Evolutionary conservation across 2,888 invertebrate genomes (phyloP).

Genomic region (Cephalotes varians): DNA sequence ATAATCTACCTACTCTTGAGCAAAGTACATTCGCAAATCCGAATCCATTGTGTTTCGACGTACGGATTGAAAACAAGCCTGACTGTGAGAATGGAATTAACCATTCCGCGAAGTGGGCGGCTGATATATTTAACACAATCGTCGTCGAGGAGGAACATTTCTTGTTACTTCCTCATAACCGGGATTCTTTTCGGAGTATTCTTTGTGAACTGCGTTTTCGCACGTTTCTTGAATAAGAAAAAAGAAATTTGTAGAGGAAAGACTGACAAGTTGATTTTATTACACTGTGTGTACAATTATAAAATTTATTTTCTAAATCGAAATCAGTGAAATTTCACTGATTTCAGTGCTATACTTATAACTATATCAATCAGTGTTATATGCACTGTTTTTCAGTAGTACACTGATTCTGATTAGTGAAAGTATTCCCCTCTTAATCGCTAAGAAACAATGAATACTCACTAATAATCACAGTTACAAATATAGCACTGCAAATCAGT

Average conservation of each 20-base stretch:
- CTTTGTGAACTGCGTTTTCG: neutral
- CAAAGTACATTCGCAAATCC: neutral
- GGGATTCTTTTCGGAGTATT: constrained; percentile 50
- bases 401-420: too few relatives aligned
- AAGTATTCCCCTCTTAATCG: too few relatives aligned
- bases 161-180: constrained; percentile 1
- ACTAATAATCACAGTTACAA: too few relatives aligned
- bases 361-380: too few relatives aligned
- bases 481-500: too few relatives aligned
- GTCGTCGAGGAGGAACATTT: constrained; percentile 36
- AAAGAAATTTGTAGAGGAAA: neutral
- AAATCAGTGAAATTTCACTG: too few relatives aligned
- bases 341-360: too few relatives aligned
- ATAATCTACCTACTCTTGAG: neutral
- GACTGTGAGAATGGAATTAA: constrained; percentile 59
- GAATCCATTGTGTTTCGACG: neutral
- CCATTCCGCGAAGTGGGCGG: constrained; percentile 64
- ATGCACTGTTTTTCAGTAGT: too few relatives aligned
- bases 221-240: neutral
- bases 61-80: neutral
- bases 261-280: neutral
- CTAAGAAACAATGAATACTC: too few relatives aligned
- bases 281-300: neutral
- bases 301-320: too few relatives aligned
- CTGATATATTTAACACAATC: constrained; percentile 70